These are phyloP conservation scores for Ara ararauna DNA, from an alignment of 2,797 vertebrate genomes.

Conservation along the genomic window DNA sequence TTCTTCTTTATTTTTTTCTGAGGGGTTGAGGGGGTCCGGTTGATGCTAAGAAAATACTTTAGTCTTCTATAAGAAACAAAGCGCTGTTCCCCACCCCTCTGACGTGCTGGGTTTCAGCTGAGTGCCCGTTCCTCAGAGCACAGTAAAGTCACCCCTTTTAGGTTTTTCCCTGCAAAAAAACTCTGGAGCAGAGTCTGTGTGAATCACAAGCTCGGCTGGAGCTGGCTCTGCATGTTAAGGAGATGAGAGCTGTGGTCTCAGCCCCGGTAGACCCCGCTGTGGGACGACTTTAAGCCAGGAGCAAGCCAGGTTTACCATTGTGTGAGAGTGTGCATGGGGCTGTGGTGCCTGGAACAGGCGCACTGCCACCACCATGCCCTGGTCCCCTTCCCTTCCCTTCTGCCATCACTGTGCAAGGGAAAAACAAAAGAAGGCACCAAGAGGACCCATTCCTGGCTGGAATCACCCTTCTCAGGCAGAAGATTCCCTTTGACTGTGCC, in stretches of 20 bases:
- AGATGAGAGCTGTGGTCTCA: not conserved
- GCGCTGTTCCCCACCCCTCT: not conserved
- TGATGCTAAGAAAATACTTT: not conserved
- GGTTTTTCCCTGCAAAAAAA: not conserved
- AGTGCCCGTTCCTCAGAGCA: not conserved
- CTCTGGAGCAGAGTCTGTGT: fast-evolving
- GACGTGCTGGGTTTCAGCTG: not conserved
- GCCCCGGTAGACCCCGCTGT: fast-evolving
- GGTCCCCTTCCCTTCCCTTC: not conserved
- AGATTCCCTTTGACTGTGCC: not conserved
- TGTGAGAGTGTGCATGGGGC: fast-evolving
- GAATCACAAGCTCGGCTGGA: not conserved
- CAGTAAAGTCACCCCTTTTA: not conserved
- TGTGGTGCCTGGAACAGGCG: not conserved
- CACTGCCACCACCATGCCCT: too few relatives aligned
- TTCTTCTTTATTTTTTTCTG: not conserved
- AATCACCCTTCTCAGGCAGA: not conserved
- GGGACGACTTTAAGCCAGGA: not conserved
- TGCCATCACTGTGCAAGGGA: not conserved
- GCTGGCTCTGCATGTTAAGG: not conserved
- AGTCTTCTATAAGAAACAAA: not conserved
- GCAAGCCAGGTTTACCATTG: fast-evolving
- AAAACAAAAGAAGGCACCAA: not conserved
- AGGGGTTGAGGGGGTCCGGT: not conserved
- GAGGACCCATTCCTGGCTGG: not conserved